phyloP scores from a whole-genome alignment of 2,888 invertebrate species.

The Pilophorus perplexus region DNA sequence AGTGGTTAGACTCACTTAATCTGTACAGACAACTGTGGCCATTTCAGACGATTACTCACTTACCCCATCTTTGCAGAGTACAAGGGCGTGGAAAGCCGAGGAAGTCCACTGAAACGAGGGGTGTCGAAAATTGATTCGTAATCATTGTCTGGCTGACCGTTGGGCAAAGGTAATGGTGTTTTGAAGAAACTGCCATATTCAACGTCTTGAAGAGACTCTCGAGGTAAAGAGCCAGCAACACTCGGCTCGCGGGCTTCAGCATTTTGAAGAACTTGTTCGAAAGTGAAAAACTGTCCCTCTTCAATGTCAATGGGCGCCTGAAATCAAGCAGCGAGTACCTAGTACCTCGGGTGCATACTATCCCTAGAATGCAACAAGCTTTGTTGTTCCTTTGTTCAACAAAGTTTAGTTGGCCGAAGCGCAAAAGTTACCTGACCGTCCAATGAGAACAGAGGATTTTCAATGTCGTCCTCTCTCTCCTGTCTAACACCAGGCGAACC shows the following conservation, averaged over 20 bases:
- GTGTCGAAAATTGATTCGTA: slow-evolving; percentile 21
- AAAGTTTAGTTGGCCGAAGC: too few species aligned
- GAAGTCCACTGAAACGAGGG: slow-evolving; percentile 6
- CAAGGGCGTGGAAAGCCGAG: slow-evolving; percentile 21
- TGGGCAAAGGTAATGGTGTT: neutral
- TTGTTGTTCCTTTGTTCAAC: too few species aligned
- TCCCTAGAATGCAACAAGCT: too few species aligned
- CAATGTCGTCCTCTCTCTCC: too few species aligned
- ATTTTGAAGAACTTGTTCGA: slow-evolving; percentile 8
- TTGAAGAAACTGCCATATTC: slow-evolving; percentile 3
- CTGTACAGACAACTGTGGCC: too few species aligned
- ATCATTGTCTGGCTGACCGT: slow-evolving; percentile 5
- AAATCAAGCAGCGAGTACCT: too few species aligned
- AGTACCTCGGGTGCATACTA: too few species aligned
- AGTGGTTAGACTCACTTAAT: too few species aligned
- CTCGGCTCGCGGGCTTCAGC: neutral
- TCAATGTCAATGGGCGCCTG: neutral
- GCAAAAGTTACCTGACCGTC: too few species aligned
- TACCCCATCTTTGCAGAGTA: slow-evolving; percentile 2
- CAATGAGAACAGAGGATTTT: too few species aligned
- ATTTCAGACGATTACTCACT: too few species aligned
- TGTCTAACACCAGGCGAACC: too few species aligned
- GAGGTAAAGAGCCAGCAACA: neutral
- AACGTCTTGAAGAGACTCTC: neutral
- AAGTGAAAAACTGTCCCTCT: slow-evolving; percentile 4